Evolutionary conservation across 2,797 vertebrate genomes (phyloP).

Genomic region (Oophaga sylvatica): DNA sequence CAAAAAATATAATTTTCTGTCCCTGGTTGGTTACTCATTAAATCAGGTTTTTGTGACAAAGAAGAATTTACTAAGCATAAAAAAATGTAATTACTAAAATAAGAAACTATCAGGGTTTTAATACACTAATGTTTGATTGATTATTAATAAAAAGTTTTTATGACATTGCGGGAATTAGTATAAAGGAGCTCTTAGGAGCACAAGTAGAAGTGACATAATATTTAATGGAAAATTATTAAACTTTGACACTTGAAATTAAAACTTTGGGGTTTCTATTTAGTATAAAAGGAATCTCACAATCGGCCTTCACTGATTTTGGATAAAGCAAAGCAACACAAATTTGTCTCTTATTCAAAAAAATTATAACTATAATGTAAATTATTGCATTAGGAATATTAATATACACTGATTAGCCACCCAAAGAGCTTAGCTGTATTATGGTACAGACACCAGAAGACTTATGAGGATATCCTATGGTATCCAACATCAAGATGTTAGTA

Average conservation of each 20-base stretch:
- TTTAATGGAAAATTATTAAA: conserved; percentile 34
- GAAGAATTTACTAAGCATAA: not conserved
- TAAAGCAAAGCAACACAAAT: too few species aligned
- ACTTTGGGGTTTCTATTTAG: not conserved
- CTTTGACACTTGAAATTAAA: conserved; percentile 27
- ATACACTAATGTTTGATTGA: conserved; percentile 1
- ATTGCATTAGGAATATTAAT: too few species aligned
- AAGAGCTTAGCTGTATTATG: too few species aligned
- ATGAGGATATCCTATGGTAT: too few species aligned
- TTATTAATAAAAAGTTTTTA: conserved; percentile 29
- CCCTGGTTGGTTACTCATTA: not conserved
- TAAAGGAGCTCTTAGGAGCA: not conserved
- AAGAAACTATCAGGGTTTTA: not conserved
- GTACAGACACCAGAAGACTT: too few species aligned
- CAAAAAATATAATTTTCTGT: not conserved
- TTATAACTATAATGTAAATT: too few species aligned
- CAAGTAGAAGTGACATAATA: not conserved
- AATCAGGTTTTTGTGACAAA: not conserved
- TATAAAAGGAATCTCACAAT: conserved; percentile 9
- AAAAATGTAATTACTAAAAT: not conserved
- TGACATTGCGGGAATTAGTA: conserved; percentile 4
- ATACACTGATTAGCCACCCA: too few species aligned
- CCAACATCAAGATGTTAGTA: too few species aligned
- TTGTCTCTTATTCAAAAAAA: not conserved
- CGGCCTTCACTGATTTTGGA: not conserved